Evolutionary conservation across 1,140 invertebrate species (phyloP).

Genomic region (Paraescarpia echinospica): DNA sequence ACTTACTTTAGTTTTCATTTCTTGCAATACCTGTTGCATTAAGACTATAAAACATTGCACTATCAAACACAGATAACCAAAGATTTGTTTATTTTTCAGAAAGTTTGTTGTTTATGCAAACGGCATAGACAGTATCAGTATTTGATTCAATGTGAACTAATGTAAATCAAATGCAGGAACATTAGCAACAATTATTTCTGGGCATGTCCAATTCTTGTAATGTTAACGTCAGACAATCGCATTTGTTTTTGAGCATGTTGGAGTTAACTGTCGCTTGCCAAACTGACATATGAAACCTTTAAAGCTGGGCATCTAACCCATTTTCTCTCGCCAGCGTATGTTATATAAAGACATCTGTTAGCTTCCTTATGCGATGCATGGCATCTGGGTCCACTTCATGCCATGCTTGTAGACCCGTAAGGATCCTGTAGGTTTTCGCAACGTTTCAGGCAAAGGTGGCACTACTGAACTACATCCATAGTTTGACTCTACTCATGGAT

Average conservation of each 20-base stretch:
- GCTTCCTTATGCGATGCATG: not conserved
- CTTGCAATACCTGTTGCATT: not conserved
- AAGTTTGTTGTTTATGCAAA: too few species aligned
- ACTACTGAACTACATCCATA: constrained; percentile 57
- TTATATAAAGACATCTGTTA: not conserved
- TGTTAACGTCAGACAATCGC: not conserved
- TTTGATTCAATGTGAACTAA: not conserved
- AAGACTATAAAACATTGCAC: not conserved
- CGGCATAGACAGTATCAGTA: too few species aligned
- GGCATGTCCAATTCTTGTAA: not conserved
- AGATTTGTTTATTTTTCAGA: not conserved
- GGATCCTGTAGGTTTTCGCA: not conserved
- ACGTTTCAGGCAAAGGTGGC: constrained; percentile 53
- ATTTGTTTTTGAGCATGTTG: not conserved
- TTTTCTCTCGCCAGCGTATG: not conserved
- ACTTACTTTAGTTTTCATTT: not conserved
- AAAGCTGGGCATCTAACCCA: not conserved
- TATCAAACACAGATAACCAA: not conserved
- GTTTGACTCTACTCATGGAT: constrained; percentile 56
- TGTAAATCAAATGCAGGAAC: too few species aligned
- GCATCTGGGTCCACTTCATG: not conserved
- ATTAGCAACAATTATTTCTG: too few species aligned
- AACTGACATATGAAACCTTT: not conserved
- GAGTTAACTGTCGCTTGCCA: not conserved
- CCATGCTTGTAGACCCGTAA: not conserved